Conservation (phyloP, 37 sponge, comb jelly and placozoan genomes). For the Amphimedon queenslandica region DNA sequence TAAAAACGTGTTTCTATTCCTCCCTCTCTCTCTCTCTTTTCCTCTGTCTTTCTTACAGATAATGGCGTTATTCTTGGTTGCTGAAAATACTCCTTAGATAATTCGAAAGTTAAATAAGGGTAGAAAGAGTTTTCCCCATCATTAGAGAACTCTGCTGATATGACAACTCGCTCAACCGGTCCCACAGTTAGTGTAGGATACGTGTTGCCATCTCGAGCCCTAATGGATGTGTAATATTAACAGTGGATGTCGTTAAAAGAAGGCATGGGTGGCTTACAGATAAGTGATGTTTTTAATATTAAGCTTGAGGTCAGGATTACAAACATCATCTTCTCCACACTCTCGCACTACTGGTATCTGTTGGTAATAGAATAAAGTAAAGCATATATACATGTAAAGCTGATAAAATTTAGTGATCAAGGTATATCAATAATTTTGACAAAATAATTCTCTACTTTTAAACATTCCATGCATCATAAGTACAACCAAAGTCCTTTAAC, state of each 20-base stretch:
- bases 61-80: neutral
- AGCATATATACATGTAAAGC: no score
- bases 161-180: neutral
- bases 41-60: neutral
- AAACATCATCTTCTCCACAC: conserved; percentile 6
- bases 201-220: neutral
- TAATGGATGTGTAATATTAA: neutral
- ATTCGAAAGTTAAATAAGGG: neutral
- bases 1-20: no score
- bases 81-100: neutral
- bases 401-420: no score
- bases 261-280: neutral
- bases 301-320: neutral
- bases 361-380: neutral
- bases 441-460: no score
- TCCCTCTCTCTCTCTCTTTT: no score
- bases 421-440: no score
- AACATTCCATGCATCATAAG: no score
- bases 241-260: neutral
- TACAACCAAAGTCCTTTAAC: no score
- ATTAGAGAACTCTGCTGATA: neutral
- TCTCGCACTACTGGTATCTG: neutral
- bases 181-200: neutral
- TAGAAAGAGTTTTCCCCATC: neutral
- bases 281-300: neutral